Base-by-base conservation (phyloP, 2,113 vertebrate species). In the Trogon surrucura region DNA sequence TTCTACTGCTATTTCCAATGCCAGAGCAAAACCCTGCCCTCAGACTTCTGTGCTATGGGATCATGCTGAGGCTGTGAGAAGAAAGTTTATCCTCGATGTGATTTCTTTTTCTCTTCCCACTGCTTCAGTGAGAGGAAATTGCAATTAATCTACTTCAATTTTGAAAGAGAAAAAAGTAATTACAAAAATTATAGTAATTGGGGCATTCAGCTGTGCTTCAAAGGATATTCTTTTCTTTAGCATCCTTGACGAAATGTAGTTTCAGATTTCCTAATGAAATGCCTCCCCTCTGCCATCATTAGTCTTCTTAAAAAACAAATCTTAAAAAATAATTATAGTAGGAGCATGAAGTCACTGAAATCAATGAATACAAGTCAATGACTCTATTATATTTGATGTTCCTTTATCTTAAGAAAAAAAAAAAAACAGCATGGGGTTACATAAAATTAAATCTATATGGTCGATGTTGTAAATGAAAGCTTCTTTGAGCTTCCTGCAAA, bases 141-240 rank as follows among this genome's bases (percentile, higher is more conserved):
- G 51, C 67, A 92, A 83, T 85, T 94, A 92, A 73, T 62, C 87
- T 70, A 53, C 54, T 80, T 71, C 84, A 50, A 47, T 91, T 92
- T 95, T 62, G 80, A 85, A 81, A 89, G 34, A 74, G 26, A 57
- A 75, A 74, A 85, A 91, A 81, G 16, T 85, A 85, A 89, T 91
- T 92, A 51, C 19, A 80, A 58, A 94, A 93, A 85, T 88, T 80
- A 88, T 19, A 90, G 51, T 91, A 96, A 96, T 48, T 94, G 82
- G 51, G 56, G 26, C 67, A 89, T 73, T 95, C 58, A 51, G 36
- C 54, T 70, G 67, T 34, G 85, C 85, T 93, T 93, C 74, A 89
- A 89, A 93, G n/a, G 45, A 73, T 70, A 89, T 70, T 77, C 18
- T 81, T 91, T 88, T 89, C 58, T 77, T 83, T 62, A 89, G 41